Evolutionary conservation across 2,113 vertebrate genomes (phyloP).

Genomic region (Hypanus sabinus): DNA sequence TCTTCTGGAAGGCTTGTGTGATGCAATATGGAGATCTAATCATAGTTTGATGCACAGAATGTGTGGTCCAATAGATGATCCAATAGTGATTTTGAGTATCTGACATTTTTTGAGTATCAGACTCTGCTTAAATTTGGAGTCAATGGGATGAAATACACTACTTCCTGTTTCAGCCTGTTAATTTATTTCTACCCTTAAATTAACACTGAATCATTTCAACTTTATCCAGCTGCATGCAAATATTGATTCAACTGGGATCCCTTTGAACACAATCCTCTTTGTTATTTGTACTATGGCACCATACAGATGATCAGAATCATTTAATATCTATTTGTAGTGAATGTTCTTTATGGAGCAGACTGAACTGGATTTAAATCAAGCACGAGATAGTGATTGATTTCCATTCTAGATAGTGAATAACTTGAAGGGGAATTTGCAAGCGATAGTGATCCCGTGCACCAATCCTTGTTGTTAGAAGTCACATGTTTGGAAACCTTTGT

Average conservation of each 20-base stretch:
- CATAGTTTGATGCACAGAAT: background rate
- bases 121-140: background rate
- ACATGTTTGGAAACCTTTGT: too few relatives aligned
- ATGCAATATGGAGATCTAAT: background rate
- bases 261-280: background rate
- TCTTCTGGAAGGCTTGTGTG: background rate
- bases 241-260: background rate
- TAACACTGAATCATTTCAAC: slow-evolving; percentile 11
- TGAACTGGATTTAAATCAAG: too few relatives aligned
- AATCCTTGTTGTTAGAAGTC: too few relatives aligned
- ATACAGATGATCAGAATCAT: background rate
- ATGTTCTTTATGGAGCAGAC: background rate
- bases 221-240: background rate
- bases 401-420: too few relatives aligned
- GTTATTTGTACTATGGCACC: background rate
- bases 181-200: background rate
- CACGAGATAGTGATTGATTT: too few relatives aligned
- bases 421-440: too few relatives aligned
- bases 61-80: background rate
- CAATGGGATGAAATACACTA: background rate
- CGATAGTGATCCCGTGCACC: too few relatives aligned
- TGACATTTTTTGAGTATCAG: background rate
- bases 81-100: background rate
- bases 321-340: background rate
- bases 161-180: background rate